phyloP scores from a whole-genome alignment of 2,888 invertebrate species.

The Oxycera nigricornis region DNA sequence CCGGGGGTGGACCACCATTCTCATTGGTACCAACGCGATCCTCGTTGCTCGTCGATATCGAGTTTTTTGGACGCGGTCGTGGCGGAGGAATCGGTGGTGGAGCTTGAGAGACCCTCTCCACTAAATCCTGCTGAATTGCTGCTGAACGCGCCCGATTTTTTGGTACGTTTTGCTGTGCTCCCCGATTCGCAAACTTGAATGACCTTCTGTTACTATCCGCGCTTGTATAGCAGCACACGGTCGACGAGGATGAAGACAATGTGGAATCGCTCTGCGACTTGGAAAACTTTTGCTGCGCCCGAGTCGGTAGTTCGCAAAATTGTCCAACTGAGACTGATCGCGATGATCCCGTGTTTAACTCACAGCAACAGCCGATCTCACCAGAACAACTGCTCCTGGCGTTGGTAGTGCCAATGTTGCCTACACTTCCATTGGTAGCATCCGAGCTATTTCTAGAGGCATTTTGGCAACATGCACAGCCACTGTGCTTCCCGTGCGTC shows the following conservation, averaged over 20 bases:
- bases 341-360: conserved; percentile 43
- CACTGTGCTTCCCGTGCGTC: conserved; percentile 39
- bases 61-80: conserved; percentile 14
- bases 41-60: background rate
- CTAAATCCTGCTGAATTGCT: conserved; percentile 36
- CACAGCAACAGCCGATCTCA: conserved; percentile 41
- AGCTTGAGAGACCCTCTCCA: background rate
- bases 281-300: conserved; percentile 50
- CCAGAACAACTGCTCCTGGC: conserved; percentile 31
- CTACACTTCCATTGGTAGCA: conserved; percentile 17
- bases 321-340: conserved; percentile 45
- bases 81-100: conserved; percentile 31
- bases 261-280: conserved; percentile 32
- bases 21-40: background rate
- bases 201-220: conserved; percentile 47
- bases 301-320: conserved; percentile 44
- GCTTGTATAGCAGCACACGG: conserved; percentile 59
- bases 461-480: conserved; percentile 40
- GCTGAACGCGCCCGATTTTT: conserved; percentile 42
- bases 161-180: conserved; percentile 14
- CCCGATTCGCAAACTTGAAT: conserved; percentile 42
- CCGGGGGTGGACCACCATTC: background rate
- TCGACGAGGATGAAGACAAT: conserved; percentile 51
- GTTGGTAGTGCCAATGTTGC: conserved; percentile 37
- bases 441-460: conserved; percentile 33